These are phyloP conservation scores for Marcusenius ussheri DNA, from an alignment of 2,113 vertebrate genomes.

Conservation along the genomic window DNA sequence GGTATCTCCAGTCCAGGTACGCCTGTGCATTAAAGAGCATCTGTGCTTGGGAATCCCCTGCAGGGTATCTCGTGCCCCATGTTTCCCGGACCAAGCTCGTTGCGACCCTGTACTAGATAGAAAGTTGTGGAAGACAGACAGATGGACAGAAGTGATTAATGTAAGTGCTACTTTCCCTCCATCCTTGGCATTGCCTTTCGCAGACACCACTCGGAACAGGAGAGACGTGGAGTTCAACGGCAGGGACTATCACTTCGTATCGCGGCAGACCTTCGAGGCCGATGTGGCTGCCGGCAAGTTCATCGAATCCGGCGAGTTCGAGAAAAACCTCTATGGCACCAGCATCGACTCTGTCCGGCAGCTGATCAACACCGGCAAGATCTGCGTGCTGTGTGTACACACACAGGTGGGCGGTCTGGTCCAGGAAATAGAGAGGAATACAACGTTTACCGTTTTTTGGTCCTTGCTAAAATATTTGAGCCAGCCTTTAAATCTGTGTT, in stretches of 20 bases:
- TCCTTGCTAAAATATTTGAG: not conserved
- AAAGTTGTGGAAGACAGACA: not conserved
- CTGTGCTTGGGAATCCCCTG: no score
- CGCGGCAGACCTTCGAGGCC: slow-evolving; percentile 85
- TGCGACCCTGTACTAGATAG: not conserved
- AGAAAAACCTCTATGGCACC: slow-evolving; percentile 95
- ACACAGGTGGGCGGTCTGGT: slow-evolving; percentile 71
- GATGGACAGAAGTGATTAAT: not conserved
- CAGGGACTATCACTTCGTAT: slow-evolving; percentile 90
- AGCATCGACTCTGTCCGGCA: slow-evolving; percentile 91
- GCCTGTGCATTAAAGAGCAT: no score
- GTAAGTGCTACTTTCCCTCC: not conserved
- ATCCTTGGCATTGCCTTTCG: not conserved
- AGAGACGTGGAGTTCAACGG: slow-evolving; percentile 80
- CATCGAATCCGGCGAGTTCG: slow-evolving; percentile 92
- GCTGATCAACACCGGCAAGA: slow-evolving; percentile 95
- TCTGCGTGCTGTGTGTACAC: slow-evolving; percentile 89
- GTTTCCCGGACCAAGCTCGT: not conserved
- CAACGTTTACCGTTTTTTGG: not conserved
- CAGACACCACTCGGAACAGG: slow-evolving; percentile 87
- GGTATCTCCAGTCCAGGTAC: no score
- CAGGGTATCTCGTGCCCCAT: not conserved
- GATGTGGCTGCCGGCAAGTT: slow-evolving; percentile 86
- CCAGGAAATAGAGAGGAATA: not conserved
- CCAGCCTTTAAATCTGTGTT: not conserved